Conservation (phyloP, 2,888 invertebrate genomes). For the Adelognathus sp. region DNA sequence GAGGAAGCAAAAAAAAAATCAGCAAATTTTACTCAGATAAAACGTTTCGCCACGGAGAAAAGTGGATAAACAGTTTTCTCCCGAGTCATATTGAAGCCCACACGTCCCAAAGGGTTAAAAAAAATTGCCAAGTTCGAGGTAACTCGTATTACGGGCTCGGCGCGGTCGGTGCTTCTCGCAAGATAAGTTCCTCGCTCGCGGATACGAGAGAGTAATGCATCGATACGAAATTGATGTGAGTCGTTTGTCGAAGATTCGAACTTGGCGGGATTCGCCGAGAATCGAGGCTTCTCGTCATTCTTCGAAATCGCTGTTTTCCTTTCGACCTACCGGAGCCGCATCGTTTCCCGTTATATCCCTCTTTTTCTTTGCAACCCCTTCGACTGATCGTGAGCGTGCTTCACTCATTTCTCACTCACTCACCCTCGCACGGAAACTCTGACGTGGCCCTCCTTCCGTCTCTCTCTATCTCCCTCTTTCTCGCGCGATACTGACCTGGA, state of each 20-base stretch:
- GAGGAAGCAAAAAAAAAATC: too few relatives aligned
- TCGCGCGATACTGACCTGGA: constrained; percentile 30
- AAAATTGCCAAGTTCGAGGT: not conserved
- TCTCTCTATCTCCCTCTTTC: too few relatives aligned
- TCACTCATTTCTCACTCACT: constrained; percentile 46
- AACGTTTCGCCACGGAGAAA: too few relatives aligned
- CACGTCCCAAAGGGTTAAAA: not conserved
- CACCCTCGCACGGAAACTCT: not conserved
- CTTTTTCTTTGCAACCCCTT: constrained; percentile 3
- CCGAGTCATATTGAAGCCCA: too few relatives aligned
- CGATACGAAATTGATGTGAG: constrained; percentile 41
- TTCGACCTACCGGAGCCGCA: constrained; percentile 29
- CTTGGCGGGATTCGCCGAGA: constrained; percentile 22
- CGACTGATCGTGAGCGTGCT: constrained; percentile 26
- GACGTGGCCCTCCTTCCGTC: not conserved
- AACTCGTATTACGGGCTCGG: not conserved
- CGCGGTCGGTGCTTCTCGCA: not conserved
- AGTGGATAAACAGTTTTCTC: not conserved
- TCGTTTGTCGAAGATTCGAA: constrained; percentile 38
- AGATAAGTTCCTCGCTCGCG: constrained; percentile 1
- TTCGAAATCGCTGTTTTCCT: constrained; percentile 19
- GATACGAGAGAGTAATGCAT: constrained; percentile 26
- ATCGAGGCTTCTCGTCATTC: constrained; percentile 33
- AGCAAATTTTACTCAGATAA: too few relatives aligned
- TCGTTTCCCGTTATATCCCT: not conserved